Conservation (phyloP, 2,113 vertebrate species). For the Halcyon senegalensis region DNA sequence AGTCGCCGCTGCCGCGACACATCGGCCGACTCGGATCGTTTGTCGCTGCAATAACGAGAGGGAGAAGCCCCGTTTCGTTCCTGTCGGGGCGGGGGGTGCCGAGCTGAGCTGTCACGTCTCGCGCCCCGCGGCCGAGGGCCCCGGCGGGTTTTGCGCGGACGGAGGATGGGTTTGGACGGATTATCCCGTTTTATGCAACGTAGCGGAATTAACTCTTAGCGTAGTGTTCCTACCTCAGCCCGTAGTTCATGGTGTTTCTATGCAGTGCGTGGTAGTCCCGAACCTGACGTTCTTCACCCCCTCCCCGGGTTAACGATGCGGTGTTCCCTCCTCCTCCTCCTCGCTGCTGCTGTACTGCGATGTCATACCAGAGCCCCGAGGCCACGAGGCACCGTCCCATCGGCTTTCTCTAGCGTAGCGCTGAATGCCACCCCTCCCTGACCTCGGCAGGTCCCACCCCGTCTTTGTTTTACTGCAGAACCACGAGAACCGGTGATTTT, state of each 20-base stretch:
- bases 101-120: background rate
- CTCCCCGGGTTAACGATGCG: background rate
- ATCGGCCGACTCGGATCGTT: background rate
- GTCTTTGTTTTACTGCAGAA: background rate
- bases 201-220: slow-evolving; percentile 68
- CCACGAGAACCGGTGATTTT: slow-evolving; percentile 4
- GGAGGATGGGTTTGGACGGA: background rate
- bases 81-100: background rate
- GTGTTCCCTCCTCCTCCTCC: slow-evolving; percentile 2
- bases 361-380: background rate
- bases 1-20: background rate
- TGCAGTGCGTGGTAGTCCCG: slow-evolving; percentile 69
- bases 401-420: slow-evolving; percentile 7
- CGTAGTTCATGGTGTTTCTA: slow-evolving; percentile 74
- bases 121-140: background rate
- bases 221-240: slow-evolving; percentile 83
- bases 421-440: background rate
- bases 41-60: background rate
- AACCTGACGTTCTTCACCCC: slow-evolving; percentile 12
- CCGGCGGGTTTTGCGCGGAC: background rate
- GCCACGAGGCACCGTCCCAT: background rate
- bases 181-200: slow-evolving; percentile 77
- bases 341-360: background rate
- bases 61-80: background rate
- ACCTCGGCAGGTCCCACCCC: slow-evolving; percentile 30